phyloP scores from a whole-genome alignment of 2,113 vertebrate species.

The Bos indicus region DNA sequence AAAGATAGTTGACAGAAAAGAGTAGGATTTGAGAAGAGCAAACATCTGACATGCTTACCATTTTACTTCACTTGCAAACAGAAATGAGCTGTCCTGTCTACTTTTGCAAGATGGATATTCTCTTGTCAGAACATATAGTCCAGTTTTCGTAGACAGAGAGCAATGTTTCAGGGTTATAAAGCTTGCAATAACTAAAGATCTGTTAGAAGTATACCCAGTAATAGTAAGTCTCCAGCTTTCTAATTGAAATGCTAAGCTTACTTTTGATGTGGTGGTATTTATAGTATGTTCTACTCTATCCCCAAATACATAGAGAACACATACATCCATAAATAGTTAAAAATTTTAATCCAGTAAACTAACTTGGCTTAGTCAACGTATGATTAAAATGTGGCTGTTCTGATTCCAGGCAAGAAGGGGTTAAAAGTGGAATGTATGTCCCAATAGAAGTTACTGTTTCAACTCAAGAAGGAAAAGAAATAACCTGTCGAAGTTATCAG shows the following conservation, averaged over 20 bases:
- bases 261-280: not conserved
- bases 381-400: slow-evolving; percentile 39
- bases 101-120: not conserved
- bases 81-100: not conserved
- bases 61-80: not conserved
- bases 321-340: not conserved
- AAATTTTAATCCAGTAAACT: not conserved
- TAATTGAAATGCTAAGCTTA: not conserved
- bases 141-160: not conserved
- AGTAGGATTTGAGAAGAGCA: not conserved
- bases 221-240: not conserved
- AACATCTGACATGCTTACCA: not conserved
- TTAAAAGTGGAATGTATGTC: slow-evolving; percentile 83
- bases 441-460: slow-evolving; percentile 87
- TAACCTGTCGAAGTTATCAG: slow-evolving; percentile 91
- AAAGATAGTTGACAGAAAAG: not conserved
- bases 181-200: not conserved
- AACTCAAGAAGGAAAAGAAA: slow-evolving; percentile 76
- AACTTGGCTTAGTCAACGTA: not conserved
- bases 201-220: not conserved
- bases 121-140: not conserved
- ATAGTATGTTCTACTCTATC: not conserved
- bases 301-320: not conserved
- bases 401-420: slow-evolving; percentile 90
- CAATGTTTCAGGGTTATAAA: not conserved